phyloP scores from a whole-genome alignment of 2,113 vertebrate species.

The Gopherus flavomarginatus region DNA sequence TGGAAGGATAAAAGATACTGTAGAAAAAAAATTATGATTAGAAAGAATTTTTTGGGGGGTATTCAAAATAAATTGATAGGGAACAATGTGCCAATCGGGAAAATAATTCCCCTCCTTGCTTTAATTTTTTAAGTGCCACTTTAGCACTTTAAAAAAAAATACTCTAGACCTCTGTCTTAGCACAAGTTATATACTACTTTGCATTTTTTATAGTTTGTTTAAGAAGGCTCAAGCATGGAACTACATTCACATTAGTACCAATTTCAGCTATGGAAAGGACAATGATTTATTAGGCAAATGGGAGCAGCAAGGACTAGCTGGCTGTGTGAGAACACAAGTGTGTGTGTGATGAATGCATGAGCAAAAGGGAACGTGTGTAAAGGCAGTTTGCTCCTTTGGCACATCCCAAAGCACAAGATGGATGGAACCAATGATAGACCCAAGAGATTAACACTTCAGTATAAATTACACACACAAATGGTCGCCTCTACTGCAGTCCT shows the following conservation, averaged over 20 bases:
- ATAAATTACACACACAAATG: background rate
- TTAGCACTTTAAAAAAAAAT: constrained; percentile 29
- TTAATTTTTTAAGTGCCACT: background rate
- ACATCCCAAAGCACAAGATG: background rate
- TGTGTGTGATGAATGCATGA: constrained; percentile 47
- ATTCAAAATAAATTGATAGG: background rate
- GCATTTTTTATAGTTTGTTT: constrained; percentile 57
- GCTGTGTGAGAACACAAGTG: constrained; percentile 14
- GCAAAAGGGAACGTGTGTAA: background rate
- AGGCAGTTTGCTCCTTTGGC: background rate
- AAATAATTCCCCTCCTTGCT: background rate
- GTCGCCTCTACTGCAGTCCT: background rate
- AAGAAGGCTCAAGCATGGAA: constrained; percentile 56
- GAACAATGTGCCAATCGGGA: background rate
- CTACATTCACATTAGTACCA: constrained; percentile 56
- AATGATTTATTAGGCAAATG: constrained; percentile 68
- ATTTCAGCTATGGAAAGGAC: constrained; percentile 52
- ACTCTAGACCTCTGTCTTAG: background rate
- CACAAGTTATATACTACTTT: constrained; percentile 37
- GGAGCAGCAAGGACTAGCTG: constrained; percentile 50
- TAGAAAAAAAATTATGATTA: background rate
- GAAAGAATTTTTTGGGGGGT: background rate
- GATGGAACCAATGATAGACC: constrained; percentile 37
- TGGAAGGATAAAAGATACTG: background rate
- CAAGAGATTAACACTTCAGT: constrained; percentile 1